Conservation (phyloP, 2,888 invertebrate species). For the Yponomeuta cagnagella region DNA sequence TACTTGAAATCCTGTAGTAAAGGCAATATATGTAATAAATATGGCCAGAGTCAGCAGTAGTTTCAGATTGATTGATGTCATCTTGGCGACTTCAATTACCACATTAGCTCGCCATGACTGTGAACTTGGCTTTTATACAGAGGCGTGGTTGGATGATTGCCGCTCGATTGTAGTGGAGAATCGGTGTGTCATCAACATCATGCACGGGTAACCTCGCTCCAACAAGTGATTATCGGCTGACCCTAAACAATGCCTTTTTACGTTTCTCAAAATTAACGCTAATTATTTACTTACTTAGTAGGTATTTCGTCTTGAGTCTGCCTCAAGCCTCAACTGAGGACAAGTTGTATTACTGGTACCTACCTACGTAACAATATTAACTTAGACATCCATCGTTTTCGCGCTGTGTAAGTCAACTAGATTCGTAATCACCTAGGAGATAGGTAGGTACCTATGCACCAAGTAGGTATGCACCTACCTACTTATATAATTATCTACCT, state of each 20-base stretch:
- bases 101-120: slow-evolving; percentile 55
- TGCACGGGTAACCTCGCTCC: slow-evolving; percentile 6
- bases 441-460: no score
- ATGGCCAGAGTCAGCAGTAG: slow-evolving; percentile 35
- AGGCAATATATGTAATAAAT: slow-evolving; percentile 33
- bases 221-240: slow-evolving; percentile 1
- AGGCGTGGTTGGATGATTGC: slow-evolving; percentile 50
- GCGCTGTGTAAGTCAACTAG: no score
- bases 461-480: no score
- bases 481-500: no score
- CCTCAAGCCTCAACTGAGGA: background rate
- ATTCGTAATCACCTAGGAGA: no score
- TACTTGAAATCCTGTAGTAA: slow-evolving; percentile 45
- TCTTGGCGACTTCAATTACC: slow-evolving; percentile 40
- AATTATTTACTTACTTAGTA: background rate
- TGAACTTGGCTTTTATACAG: slow-evolving; percentile 69
- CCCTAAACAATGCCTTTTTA: background rate
- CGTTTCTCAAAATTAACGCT: background rate
- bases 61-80: slow-evolving; percentile 40
- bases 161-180: slow-evolving; percentile 48
- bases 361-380: no score
- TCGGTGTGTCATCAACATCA: slow-evolving; percentile 39
- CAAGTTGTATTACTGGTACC: no score
- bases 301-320: background rate
- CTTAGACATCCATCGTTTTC: no score